Evolutionary conservation across 1,140 invertebrate genomes (phyloP).

Genomic region (Eriosoma lanigerum): DNA sequence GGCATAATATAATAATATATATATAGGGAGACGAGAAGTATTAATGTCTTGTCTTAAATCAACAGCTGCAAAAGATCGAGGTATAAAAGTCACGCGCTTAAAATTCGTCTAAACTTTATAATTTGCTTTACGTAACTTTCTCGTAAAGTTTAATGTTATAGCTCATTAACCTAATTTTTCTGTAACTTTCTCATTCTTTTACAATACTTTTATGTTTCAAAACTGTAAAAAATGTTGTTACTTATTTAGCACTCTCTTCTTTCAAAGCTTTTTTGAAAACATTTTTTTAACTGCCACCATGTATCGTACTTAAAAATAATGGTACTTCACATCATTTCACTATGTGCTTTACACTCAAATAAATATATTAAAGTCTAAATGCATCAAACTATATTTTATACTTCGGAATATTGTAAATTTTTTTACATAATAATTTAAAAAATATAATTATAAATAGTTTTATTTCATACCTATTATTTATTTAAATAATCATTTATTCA

Average conservation of each 20-base stretch:
- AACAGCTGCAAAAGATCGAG: constrained; percentile 1
- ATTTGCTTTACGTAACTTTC: constrained; percentile 34
- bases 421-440: no score
- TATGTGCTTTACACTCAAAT: not conserved
- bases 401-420: not conserved
- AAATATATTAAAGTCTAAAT: not conserved
- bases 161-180: constrained; percentile 49
- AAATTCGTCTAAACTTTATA: constrained; percentile 26
- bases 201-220: constrained; percentile 18
- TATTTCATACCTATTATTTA: no score
- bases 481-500: no score
- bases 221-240: not conserved
- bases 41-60: not conserved
- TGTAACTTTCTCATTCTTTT: constrained; percentile 36
- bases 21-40: no score
- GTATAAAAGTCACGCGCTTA: constrained; percentile 40
- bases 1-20: no score
- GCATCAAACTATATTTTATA: not conserved
- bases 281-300: constrained; percentile 2
- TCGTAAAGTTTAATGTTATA: constrained; percentile 44
- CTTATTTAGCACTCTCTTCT: constrained; percentile 34
- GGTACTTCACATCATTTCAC: not conserved
- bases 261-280: not conserved
- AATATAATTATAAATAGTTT: no score
- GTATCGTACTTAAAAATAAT: constrained; percentile 4